Percentiles rank a stretch among this genome's conserved stretches.
phyloP scores from a whole-genome alignment of 2,797 vertebrate genomes.

The Chrysocyon brachyurus region DNA sequence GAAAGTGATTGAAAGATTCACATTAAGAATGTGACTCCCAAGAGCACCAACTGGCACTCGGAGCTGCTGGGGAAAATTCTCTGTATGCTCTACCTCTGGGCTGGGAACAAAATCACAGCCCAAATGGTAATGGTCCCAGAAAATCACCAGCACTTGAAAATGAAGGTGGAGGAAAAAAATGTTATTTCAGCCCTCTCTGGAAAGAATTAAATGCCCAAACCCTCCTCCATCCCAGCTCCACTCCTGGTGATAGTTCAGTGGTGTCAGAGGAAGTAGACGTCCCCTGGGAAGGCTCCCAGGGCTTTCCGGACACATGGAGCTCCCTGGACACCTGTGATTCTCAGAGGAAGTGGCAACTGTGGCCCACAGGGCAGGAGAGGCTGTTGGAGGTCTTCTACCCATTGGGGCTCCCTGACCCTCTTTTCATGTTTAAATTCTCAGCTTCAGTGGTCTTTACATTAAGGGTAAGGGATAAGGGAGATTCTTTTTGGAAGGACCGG shows the following conservation, averaged over 20 bases:
- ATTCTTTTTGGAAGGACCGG: neutral
- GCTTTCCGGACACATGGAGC: neutral
- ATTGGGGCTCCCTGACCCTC: neutral
- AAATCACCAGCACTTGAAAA: conserved; percentile 57
- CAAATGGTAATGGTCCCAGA: conserved; percentile 20
- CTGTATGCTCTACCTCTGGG: neutral
- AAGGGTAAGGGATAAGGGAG: neutral
- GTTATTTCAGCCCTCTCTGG: neutral
- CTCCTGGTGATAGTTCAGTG: neutral
- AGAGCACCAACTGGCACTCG: neutral
- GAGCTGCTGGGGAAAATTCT: neutral
- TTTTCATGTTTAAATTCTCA: conserved; percentile 20
- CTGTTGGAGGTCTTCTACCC: neutral
- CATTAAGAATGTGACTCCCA: neutral
- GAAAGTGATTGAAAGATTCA: conserved; percentile 36
- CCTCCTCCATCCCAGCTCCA: neutral
- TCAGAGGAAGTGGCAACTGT: neutral
- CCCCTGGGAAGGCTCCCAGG: neutral
- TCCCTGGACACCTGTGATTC: neutral
- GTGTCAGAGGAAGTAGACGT: neutral
- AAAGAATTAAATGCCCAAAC: neutral
- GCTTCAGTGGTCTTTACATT: neutral
- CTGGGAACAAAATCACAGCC: neutral
- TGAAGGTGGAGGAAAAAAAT: neutral
- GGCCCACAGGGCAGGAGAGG: neutral